Evolutionary conservation across 2,888 invertebrate species (phyloP).

Genomic region (Sepioteuthis lessoniana): DNA sequence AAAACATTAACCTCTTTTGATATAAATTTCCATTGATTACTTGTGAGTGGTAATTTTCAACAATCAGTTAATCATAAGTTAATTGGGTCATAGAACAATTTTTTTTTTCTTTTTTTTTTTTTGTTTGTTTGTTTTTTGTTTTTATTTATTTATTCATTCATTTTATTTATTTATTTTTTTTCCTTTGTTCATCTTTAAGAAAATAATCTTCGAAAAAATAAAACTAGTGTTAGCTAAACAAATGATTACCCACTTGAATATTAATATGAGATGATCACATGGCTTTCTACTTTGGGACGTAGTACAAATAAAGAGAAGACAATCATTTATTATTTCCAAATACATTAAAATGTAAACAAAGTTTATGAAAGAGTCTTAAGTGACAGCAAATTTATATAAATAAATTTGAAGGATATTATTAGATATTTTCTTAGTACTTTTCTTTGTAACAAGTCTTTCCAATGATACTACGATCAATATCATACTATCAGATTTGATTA

Average conservation of each 20-base stretch:
- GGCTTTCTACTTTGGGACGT: background rate
- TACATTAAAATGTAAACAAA: background rate
- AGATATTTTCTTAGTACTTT: background rate
- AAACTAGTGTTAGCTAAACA: background rate
- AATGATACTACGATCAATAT: background rate
- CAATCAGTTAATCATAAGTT: background rate
- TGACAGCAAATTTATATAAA: background rate
- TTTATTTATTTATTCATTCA: too few species aligned
- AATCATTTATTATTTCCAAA: background rate
- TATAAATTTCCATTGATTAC: too few species aligned
- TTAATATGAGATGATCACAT: background rate
- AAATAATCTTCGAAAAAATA: background rate
- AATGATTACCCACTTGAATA: conserved; percentile 16
- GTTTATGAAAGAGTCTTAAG: background rate
- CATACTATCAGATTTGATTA: background rate
- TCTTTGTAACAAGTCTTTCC: background rate
- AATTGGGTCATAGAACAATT: background rate
- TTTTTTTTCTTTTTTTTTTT: background rate
- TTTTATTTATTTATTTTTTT: too few species aligned
- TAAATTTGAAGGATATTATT: background rate
- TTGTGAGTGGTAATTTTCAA: background rate
- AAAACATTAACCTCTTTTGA: too few species aligned
- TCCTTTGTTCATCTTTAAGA: background rate
- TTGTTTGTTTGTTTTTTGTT: too few species aligned
- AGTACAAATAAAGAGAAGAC: background rate